Base-by-base conservation (phyloP, 1,140 invertebrate genomes). In the Megathymus violae region DNA sequence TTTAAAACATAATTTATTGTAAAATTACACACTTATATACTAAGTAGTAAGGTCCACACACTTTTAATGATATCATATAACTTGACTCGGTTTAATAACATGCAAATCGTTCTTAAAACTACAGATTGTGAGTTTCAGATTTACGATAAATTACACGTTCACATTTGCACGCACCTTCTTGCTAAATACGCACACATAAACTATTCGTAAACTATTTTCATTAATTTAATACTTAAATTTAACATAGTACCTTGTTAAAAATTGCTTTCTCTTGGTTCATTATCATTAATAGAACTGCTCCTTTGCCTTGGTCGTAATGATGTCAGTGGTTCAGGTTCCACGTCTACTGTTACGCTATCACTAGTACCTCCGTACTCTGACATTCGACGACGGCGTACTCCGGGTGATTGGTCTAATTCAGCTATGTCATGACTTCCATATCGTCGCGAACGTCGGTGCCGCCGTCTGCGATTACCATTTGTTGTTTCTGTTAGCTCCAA, bases 371-470 rank as follows among this genome's bases (percentile, higher is more conserved):
- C 78, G 52, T 86, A 77, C 44, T 82, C 83, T 4, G 86, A 87
- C 69, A 86, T 77, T 5, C 75, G 73, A 14, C 88, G 71, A 1
- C 88, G 75, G 4, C 86, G 76, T 10, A 76, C 80, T 10, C 88
- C 85, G 1, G 88, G 88, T 7, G 86, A 89, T 17, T 85, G 73
- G 13, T 91, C 88, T 34, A 89, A 71, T 62, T 89, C 88, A 6
- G 81, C 71, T 62, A 91, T 87, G 56, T 91, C 88, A 68, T 91
- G 86, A 64, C 91, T 86, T 48, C 81, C 77, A 58, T 80, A 81
- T 76, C 80, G 79, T 73, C 80, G 51, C 41, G 80, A 59, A 64
- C 85, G 56, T 62, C 87, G 80, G 11, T 88, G 88, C 68, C 79
- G 76, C 51, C 77, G 69, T 48, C 79, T 80, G 13, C 78, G 51